Percentiles rank a stretch among this genome's conserved stretches.
These are phyloP conservation scores for Xanthorhoe designata DNA, from an alignment of 2,888 invertebrate genomes.

Conservation along the genomic window DNA sequence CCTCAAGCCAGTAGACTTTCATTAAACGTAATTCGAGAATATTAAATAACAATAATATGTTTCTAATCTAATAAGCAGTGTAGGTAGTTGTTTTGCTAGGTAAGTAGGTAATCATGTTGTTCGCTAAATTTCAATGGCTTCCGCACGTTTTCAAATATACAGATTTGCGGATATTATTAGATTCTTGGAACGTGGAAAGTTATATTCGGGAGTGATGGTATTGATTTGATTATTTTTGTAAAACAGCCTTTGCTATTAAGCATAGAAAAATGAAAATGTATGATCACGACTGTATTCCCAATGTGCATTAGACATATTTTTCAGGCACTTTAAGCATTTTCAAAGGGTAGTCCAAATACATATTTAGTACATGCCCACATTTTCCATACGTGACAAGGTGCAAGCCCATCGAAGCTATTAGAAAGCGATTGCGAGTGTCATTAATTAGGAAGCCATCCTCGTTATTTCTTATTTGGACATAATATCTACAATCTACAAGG, in stretches of 20 bases:
- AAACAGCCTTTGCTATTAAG: slow-evolving; percentile 16
- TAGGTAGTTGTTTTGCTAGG: slow-evolving; percentile 39
- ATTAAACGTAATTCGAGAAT: slow-evolving; percentile 22
- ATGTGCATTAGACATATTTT: too few relatives aligned
- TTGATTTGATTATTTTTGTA: slow-evolving; percentile 44
- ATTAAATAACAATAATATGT: slow-evolving; percentile 19
- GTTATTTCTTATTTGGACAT: slow-evolving; percentile 24
- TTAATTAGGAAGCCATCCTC: slow-evolving; percentile 1
- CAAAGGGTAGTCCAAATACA: too few relatives aligned
- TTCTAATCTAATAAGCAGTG: slow-evolving; percentile 61
- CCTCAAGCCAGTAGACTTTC: slow-evolving; percentile 26
- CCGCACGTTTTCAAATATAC: slow-evolving; percentile 51
- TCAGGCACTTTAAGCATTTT: too few relatives aligned
- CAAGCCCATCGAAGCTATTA: too few relatives aligned
- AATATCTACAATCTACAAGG: slow-evolving; percentile 9
- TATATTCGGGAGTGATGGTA: slow-evolving; percentile 37
- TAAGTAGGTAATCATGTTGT: slow-evolving; percentile 65
- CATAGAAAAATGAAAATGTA: too few relatives aligned
- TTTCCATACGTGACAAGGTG: too few relatives aligned
- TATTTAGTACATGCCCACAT: too few relatives aligned
- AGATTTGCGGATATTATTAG: slow-evolving; percentile 51
- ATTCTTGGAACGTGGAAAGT: slow-evolving; percentile 41
- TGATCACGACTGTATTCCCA: too few relatives aligned
- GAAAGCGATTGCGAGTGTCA: not conserved
- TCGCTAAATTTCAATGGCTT: slow-evolving; percentile 66